Evolutionary conservation across 2,888 invertebrate species (phyloP).

Genomic region (Aleiodes alternator): DNA sequence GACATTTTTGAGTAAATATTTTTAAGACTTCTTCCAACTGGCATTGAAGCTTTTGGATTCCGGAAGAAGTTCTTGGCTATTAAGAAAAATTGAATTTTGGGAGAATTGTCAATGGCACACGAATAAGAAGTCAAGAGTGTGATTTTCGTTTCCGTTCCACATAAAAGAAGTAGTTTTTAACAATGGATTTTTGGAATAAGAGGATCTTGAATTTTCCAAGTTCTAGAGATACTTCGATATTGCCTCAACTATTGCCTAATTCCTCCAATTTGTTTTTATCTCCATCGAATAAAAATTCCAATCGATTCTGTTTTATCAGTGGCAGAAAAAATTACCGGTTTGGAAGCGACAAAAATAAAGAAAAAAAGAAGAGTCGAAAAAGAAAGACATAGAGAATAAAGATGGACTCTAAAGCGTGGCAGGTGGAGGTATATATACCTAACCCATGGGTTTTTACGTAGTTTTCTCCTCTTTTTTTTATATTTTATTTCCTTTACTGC

Average conservation of each 20-base stretch:
- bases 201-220: too few species aligned
- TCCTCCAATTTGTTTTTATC: neutral
- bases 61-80: neutral
- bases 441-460: constrained; percentile 23
- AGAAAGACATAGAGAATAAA: neutral
- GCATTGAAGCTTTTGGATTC: neutral
- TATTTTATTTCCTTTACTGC: constrained; percentile 12
- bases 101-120: too few species aligned
- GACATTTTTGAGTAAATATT: constrained; percentile 9
- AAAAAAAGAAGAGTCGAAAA: neutral
- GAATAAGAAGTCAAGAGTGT: too few species aligned
- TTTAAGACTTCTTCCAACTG: neutral
- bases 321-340: constrained; percentile 15
- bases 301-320: neutral
- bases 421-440: constrained; percentile 19
- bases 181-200: too few species aligned
- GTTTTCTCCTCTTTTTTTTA: constrained; percentile 30
- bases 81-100: too few species aligned
- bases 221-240: too few species aligned
- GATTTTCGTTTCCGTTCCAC: too few species aligned
- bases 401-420: constrained; percentile 25
- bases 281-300: neutral
- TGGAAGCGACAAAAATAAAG: constrained; percentile 20
- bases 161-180: too few species aligned
- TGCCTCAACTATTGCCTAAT: neutral